A percentile compares a stretch with the other conserved stretches of the same genome.
These are phyloP conservation scores for Diplolepis rosae DNA, from an alignment of 2,888 invertebrate genomes.

Conservation along the genomic window DNA sequence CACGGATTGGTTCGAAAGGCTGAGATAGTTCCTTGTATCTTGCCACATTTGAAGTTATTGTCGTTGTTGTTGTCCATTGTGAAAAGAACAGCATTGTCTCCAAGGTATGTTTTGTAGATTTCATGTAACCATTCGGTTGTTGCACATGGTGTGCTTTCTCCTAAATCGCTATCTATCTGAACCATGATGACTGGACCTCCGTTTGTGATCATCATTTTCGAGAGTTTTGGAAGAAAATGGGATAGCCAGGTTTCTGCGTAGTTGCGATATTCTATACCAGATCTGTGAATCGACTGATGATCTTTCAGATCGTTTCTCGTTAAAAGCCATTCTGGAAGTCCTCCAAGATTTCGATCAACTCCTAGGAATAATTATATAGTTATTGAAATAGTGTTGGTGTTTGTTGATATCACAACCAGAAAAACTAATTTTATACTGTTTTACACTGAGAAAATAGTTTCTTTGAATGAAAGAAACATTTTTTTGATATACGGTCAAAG, in stretches of 20 bases:
- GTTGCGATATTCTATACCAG: conserved; percentile 57
- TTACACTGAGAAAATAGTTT: no score
- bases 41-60: conserved; percentile 75
- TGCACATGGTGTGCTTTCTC: conserved; percentile 77
- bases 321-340: conserved; percentile 62
- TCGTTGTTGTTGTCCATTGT: conserved; percentile 77
- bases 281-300: conserved; percentile 31
- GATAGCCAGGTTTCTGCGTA: conserved; percentile 71
- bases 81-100: conserved; percentile 76
- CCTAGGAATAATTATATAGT: conserved; percentile 35
- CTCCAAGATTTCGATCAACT: conserved; percentile 49
- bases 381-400: not conserved
- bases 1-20: conserved; percentile 43
- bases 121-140: conserved; percentile 76
- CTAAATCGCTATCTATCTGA: conserved; percentile 79
- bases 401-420: not conserved
- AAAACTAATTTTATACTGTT: not conserved
- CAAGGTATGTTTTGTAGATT: conserved; percentile 72
- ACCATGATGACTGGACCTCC: conserved; percentile 76
- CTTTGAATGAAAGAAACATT: no score
- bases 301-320: conserved; percentile 47
- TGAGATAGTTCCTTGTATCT: conserved; percentile 68
- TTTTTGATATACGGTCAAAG: no score
- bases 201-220: conserved; percentile 72
- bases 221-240: conserved; percentile 69